A percentile compares a stretch with the other conserved stretches of the same genome.
phyloP scores from a whole-genome alignment of 2,888 invertebrate species.

The Acrobasis consociella region DNA sequence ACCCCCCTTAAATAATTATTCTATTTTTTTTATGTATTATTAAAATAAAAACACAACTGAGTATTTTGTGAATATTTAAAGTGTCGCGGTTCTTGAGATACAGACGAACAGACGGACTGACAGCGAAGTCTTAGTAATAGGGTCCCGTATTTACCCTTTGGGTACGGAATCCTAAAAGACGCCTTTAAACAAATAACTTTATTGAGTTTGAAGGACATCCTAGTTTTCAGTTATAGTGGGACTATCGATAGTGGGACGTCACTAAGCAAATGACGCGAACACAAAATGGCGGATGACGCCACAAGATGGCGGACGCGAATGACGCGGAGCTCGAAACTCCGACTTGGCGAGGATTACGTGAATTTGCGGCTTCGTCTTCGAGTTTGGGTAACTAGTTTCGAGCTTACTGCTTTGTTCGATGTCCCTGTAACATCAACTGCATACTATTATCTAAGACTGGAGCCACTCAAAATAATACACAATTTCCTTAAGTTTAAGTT shows the following conservation, averaged over 20 bases:
- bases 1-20: no score
- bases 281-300: conserved; percentile 18
- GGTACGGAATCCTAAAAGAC: no score
- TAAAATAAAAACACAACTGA: no score
- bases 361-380: conserved; percentile 16
- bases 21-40: no score
- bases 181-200: no score
- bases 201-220: no score
- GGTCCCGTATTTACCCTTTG: no score
- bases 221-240: not conserved
- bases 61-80: no score
- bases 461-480: not conserved
- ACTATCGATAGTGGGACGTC: not conserved
- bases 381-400: conserved; percentile 19
- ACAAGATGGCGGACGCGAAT: conserved; percentile 11
- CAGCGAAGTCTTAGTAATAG: no score
- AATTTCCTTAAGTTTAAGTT: not conserved
- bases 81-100: no score
- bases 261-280: not conserved
- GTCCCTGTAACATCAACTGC: conserved; percentile 7
- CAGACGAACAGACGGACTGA: no score
- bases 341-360: conserved; percentile 13
- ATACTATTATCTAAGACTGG: conserved; percentile 8
- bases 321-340: conserved; percentile 8
- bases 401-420: conserved; percentile 12